phyloP scores from a whole-genome alignment of 2,888 invertebrate species.

The Cremastinae sp. region DNA sequence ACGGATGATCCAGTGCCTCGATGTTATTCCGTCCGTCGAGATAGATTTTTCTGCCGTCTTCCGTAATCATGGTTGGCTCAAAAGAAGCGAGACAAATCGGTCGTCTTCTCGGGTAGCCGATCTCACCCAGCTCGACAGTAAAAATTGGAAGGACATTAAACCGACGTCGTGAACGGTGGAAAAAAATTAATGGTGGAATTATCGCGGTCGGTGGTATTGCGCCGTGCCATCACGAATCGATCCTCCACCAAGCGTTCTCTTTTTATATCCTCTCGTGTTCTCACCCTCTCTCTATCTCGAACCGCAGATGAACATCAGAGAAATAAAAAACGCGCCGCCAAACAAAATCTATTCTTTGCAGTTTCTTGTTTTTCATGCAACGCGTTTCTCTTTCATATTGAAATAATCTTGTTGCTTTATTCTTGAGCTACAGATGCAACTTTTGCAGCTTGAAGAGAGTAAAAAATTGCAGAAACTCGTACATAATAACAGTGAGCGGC shows the following conservation, averaged over 20 bases:
- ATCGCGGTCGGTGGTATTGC: constrained; percentile 66
- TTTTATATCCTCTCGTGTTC: constrained; percentile 22
- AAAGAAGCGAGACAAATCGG: constrained; percentile 60
- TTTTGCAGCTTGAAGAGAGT: neutral
- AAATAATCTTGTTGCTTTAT: neutral
- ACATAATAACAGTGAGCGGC: too few species aligned
- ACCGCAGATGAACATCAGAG: constrained; percentile 30
- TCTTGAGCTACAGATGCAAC: neutral
- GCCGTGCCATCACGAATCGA: constrained; percentile 61
- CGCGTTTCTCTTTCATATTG: constrained; percentile 9
- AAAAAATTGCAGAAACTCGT: neutral
- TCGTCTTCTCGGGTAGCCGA: constrained; percentile 31
- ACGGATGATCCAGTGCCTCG: constrained; percentile 7
- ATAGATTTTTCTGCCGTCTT: constrained; percentile 48
- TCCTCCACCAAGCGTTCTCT: constrained; percentile 55
- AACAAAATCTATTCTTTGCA: constrained; percentile 29
- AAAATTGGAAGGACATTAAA: constrained; percentile 64
- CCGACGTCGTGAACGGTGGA: constrained; percentile 58
- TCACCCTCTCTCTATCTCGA: constrained; percentile 17
- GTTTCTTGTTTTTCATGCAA: neutral
- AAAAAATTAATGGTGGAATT: constrained; percentile 66
- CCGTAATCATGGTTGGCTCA: constrained; percentile 44
- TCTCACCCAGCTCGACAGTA: constrained; percentile 34
- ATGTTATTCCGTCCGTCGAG: constrained; percentile 10
- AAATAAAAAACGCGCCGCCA: constrained; percentile 32